Percentiles rank a stretch among this genome's conserved stretches.
Evolutionary conservation across 2,888 invertebrate species (phyloP).

Genomic region (Ferrisia virgata): DNA sequence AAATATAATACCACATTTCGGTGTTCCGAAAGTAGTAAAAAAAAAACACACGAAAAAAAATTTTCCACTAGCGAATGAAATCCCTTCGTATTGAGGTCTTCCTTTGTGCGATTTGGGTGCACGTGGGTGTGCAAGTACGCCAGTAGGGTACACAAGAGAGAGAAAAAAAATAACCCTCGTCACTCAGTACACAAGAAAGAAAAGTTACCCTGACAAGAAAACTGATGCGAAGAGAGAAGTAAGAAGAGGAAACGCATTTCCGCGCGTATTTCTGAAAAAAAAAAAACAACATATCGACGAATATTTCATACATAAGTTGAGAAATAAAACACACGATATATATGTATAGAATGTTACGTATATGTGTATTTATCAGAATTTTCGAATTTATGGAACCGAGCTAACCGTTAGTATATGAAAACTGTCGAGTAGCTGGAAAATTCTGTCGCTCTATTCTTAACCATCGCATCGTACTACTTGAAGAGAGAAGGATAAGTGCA

Average conservation of each 20-base stretch:
- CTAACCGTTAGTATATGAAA: too few relatives aligned
- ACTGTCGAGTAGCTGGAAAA: too few relatives aligned
- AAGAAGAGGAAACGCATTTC: slow-evolving; percentile 4
- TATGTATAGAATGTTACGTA: too few relatives aligned
- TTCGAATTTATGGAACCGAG: too few relatives aligned
- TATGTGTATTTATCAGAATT: too few relatives aligned
- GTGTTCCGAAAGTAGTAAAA: slow-evolving; percentile 23
- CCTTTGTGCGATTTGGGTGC: neutral
- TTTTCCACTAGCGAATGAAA: neutral
- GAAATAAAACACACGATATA: neutral
- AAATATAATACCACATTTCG: neutral
- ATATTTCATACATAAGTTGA: neutral
- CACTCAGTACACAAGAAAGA: neutral
- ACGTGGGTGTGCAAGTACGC: too few relatives aligned
- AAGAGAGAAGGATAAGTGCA: too few relatives aligned
- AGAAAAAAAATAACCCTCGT: neutral
- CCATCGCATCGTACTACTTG: too few relatives aligned
- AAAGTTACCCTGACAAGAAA: neutral
- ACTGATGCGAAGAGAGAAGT: too few relatives aligned
- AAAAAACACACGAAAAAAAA: neutral
- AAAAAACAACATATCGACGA: too few relatives aligned
- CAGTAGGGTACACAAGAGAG: neutral
- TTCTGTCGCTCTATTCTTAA: too few relatives aligned
- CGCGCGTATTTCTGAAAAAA: neutral
- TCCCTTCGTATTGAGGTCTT: neutral